Conservation (phyloP, 2,888 invertebrate genomes). For the Diplazon laetatorius region DNA sequence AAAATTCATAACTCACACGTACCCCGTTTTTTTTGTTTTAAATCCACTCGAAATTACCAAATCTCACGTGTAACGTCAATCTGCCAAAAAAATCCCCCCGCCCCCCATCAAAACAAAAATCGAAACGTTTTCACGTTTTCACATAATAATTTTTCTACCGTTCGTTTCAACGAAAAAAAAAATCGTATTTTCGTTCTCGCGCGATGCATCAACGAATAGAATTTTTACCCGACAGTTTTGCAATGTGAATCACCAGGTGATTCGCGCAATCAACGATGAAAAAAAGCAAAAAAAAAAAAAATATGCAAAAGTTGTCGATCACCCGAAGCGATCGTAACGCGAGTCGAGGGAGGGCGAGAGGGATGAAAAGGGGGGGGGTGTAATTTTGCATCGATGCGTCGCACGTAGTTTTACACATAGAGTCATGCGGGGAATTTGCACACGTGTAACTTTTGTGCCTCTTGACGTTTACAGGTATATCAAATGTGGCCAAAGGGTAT, state of each 20-base stretch:
- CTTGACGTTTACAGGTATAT: conserved; percentile 36
- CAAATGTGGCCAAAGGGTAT: background rate
- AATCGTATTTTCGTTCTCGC: no score
- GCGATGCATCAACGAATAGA: background rate
- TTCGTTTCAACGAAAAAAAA: no score
- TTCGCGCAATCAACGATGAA: conserved; percentile 61
- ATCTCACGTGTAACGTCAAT: no score
- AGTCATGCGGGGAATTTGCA: background rate
- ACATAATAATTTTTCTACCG: no score
- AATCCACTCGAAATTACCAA: no score
- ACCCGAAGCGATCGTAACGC: conserved; percentile 23
- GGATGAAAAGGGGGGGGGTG: no score
- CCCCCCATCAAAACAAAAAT: no score
- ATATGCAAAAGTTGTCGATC: conserved; percentile 62
- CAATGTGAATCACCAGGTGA: conserved; percentile 46
- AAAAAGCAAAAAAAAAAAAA: conserved; percentile 50
- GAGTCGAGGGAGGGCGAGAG: conserved; percentile 7
- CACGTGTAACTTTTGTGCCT: conserved; percentile 47
- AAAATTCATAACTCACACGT: no score
- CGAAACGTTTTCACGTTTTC: no score
- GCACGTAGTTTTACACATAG: conserved; percentile 13
- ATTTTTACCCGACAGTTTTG: conserved; percentile 9
- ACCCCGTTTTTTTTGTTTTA: no score
- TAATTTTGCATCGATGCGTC: background rate
- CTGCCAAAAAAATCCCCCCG: no score